Evolutionary conservation across 2,797 vertebrate genomes (phyloP), one percentile per base, ranked within the genome.

Genomic region (Discoglossus pictus): DNA sequence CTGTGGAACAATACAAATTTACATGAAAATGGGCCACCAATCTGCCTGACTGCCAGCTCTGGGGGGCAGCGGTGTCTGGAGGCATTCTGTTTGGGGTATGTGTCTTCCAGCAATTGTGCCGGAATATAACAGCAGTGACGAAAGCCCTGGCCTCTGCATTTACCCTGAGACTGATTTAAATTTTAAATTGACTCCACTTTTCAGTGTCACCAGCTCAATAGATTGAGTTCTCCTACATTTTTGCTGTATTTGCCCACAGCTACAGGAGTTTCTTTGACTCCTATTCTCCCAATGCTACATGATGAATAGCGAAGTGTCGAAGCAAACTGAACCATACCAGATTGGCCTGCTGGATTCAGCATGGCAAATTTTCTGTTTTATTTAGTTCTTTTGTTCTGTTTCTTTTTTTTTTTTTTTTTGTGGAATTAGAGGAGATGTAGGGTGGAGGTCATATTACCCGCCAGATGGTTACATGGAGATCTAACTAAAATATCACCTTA

Each of bases 1-100:
- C 73, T 72, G 73, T 73, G 73, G 80, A 83, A 82, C 80, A 80
- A 79, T 82, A 73, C 54, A 46, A 62, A 85, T 86, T 86, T 82
- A 79, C 82, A 84, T 86, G 56, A 81, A 80, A 85, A 84, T 79
- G 62, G 67, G 76, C 65, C 67, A 76, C 76, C 77, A 72, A 70
- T 82, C 76, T 74, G 76, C 76, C 78, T 73, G 74, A 61, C 80
- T 79, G 74, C 40, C 78, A 66, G 73, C 78, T 77, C 85, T 77
- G 79, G 73, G 80, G 78, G 65, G 47, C 73, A 72, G 79, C 78
- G 80, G 76, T 79, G 77, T 80, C 78, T 85, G 77, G 76, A 80
- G 74, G 76, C 77, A 83, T 82, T 85, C 78, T 81, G 73, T 80
- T 81, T 75, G 64, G 78, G 80, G 73, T 74, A 78, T 72, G 73